Base-by-base conservation (phyloP, 2,888 invertebrate genomes). In the Tetropium fuscum region DNA sequence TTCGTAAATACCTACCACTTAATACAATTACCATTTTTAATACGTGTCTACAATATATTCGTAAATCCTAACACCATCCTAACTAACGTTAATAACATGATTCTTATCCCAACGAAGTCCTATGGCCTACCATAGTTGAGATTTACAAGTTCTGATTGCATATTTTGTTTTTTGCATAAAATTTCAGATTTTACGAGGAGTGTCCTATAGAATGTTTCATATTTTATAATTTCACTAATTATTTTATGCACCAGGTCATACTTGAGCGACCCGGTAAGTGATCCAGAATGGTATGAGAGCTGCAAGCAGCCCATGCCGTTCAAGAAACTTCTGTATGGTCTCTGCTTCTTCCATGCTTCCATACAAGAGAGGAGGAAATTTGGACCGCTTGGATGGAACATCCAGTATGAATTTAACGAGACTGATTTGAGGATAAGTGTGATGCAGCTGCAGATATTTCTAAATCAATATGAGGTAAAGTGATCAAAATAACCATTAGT, bases 381-480 rank as follows among this genome's bases (percentile, higher is more conserved):
- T 78, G 97, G 97, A 0, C 92, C 97, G 0, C 87, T 97, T 15
- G 97, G 97, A 0, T 97, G 97, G 97, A 98, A 97, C 79, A 96
- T 94, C 61, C 88, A 92, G 0, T 98, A 98, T 76, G 97, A 96
- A 78, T 98, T 97, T 81, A 97, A 97, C 77, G 97, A 97, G 79
- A 96, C 96, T 0, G 98, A 98, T 81, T 83, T 97, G 30, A 85
- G 91, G 57, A 96, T 97, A 63, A 95, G 95, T 64, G 89, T 94
- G 27, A 87, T 91, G 74, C 97, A 98, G 78, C 83, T 97, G 8
- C 90, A 92, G 78, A 94, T 95, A 87, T 93, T 94, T 78, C 83
- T 94, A 16, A 89, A 93, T 75, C 89, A 94, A 74, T 94, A 93
- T 74, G 86, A 87, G 58, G 89, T 88, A 67, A 81, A 81, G 61